These are phyloP conservation scores for Muscina levida DNA, from an alignment of 2,888 invertebrate genomes.

Conservation along the genomic window DNA sequence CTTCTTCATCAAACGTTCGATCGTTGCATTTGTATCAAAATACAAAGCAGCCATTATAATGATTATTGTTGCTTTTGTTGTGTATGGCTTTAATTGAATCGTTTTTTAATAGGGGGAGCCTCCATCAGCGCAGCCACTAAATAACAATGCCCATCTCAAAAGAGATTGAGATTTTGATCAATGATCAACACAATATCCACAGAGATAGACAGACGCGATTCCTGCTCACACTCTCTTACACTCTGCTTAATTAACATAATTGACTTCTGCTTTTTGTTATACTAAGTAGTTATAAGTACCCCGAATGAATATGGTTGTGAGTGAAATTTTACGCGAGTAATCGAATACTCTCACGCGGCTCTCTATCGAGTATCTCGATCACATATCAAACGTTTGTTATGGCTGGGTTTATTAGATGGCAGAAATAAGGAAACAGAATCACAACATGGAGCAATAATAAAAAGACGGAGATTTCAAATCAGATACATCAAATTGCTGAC, in stretches of 20 bases:
- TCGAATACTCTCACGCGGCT: not conserved
- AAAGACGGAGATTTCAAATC: too few species aligned
- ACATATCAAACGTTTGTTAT: not conserved
- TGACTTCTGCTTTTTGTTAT: constrained; percentile 67
- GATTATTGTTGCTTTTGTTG: constrained; percentile 35
- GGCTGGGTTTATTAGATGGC: not conserved
- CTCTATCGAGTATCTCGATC: not conserved
- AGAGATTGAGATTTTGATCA: constrained; percentile 59
- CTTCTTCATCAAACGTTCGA: constrained; percentile 52
- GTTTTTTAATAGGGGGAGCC: constrained; percentile 65
- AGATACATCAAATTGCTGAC: too few species aligned
- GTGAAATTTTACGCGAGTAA: constrained; percentile 1
- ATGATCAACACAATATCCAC: constrained; percentile 37
- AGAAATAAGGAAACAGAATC: not conserved
- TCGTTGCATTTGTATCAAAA: constrained; percentile 13
- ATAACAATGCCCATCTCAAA: not conserved
- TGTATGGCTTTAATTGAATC: constrained; percentile 73
- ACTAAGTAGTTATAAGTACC: constrained; percentile 39
- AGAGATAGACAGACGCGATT: not conserved
- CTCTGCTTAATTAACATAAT: constrained; percentile 74
- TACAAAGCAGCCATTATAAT: constrained; percentile 58
- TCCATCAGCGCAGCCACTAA: constrained; percentile 16
- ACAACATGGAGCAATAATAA: not conserved
- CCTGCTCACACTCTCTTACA: too few species aligned
- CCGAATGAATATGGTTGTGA: constrained; percentile 68